phyloP scores from a whole-genome alignment of 2,888 invertebrate genomes.

The Mythimna albipuncta region DNA sequence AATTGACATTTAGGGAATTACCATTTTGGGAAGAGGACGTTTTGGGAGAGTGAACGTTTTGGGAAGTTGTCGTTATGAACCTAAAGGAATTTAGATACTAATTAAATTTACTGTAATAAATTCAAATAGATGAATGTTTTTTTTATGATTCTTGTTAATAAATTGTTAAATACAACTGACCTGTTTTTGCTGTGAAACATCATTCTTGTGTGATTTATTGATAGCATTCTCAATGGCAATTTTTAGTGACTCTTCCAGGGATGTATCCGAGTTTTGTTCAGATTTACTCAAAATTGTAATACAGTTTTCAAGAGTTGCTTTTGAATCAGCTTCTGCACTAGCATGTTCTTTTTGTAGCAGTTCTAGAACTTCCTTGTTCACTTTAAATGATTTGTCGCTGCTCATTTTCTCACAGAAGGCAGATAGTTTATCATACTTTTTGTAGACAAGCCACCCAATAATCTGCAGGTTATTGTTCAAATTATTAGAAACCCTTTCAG shows the following conservation, averaged over 20 bases:
- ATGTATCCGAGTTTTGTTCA: conserved; percentile 56
- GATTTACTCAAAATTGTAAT: conserved; percentile 69
- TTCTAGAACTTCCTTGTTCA: conserved; percentile 78
- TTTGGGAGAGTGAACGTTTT: no score
- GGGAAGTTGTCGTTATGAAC: no score
- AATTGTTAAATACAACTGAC: conserved; percentile 67
- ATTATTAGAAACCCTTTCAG: conserved; percentile 85
- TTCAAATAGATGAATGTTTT: neutral
- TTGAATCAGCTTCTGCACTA: conserved; percentile 66
- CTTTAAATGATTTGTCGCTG: conserved; percentile 72
- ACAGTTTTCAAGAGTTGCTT: conserved; percentile 72
- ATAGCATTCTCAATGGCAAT: conserved; percentile 89
- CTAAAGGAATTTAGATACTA: no score
- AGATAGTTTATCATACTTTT: conserved; percentile 91
- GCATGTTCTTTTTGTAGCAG: conserved; percentile 72
- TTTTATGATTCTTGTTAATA: neutral
- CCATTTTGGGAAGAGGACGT: no score
- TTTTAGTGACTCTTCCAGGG: conserved; percentile 86
- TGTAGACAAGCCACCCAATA: conserved; percentile 92
- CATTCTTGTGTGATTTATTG: conserved; percentile 88
- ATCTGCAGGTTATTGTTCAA: conserved; percentile 91
- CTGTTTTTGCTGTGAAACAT: conserved; percentile 91
- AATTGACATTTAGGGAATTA: no score
- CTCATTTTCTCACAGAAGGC: conserved; percentile 71
- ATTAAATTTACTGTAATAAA: no score